These are phyloP conservation scores for Tiliacea citrago DNA, from an alignment of 2,888 invertebrate species.

Conservation along the genomic window DNA sequence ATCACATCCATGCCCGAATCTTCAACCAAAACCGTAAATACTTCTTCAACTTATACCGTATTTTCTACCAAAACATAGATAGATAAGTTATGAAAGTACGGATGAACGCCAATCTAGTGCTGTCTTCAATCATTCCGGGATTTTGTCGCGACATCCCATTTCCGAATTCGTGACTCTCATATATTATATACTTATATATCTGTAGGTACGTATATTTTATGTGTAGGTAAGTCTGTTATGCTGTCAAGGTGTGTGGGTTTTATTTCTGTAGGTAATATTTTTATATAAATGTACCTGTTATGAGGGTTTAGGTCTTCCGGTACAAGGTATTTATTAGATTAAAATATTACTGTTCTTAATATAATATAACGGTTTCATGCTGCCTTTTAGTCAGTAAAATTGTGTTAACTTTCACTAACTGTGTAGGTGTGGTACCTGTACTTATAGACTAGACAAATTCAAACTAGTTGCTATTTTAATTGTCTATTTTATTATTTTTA, in stretches of 20 bases:
- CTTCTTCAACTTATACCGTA: neutral
- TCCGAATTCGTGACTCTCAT: constrained; percentile 70
- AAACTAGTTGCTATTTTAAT: too few relatives aligned
- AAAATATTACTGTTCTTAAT: neutral
- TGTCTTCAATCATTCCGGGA: constrained; percentile 81
- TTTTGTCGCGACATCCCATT: constrained; percentile 78
- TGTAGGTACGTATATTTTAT: constrained; percentile 30
- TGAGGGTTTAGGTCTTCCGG: neutral
- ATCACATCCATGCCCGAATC: neutral
- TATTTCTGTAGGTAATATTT: constrained; percentile 13
- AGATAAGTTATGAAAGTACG: constrained; percentile 62
- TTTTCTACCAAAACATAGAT: constrained; percentile 35
- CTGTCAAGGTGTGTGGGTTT: constrained; percentile 37
- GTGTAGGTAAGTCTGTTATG: constrained; percentile 6
- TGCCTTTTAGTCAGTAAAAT: neutral
- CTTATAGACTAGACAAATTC: too few relatives aligned
- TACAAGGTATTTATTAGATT: neutral
- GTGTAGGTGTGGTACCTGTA: neutral
- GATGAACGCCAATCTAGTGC: constrained; percentile 69
- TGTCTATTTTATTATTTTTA: too few relatives aligned
- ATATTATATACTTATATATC: too few relatives aligned
- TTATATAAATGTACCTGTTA: neutral
- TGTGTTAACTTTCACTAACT: neutral
- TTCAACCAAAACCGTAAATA: neutral
- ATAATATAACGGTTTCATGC: neutral